Evolutionary conservation across 2,888 invertebrate species (phyloP).

Genomic region (Phorcus lineatus): DNA sequence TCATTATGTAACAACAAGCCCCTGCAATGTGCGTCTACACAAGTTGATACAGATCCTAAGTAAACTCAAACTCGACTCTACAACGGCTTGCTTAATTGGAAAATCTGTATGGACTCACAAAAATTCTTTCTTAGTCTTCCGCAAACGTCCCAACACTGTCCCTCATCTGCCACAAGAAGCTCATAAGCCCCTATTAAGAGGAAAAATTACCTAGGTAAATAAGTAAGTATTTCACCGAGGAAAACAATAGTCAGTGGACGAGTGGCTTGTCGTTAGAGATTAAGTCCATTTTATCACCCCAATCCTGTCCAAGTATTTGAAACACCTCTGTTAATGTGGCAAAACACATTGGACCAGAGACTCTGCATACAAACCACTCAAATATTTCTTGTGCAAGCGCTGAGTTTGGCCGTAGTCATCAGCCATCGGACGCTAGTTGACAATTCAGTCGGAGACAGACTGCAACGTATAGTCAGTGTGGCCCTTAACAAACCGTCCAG

Average conservation of each 20-base stretch:
- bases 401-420: conserved; percentile 20
- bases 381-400: conserved; percentile 23
- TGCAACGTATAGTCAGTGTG: not conserved
- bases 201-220: conserved; percentile 24
- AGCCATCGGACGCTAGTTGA: conserved; percentile 14
- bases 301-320: conserved; percentile 16
- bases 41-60: conserved; percentile 1
- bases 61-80: not conserved
- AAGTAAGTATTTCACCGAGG: not conserved
- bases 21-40: conserved; percentile 3
- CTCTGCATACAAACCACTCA: not conserved
- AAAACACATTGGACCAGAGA: not conserved
- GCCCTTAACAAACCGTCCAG: conserved; percentile 6
- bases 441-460: not conserved
- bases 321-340: conserved; percentile 23
- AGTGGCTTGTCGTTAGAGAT: conserved; percentile 2
- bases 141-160: conserved; percentile 5
- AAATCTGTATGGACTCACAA: conserved; percentile 23
- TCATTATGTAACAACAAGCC: conserved; percentile 11
- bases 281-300: conserved; percentile 23
- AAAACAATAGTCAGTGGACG: not conserved
- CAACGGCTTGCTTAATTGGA: conserved; percentile 19
- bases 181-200: conserved; percentile 20
- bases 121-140: conserved; percentile 17
- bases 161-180: not conserved